A percentile compares a stretch with the other conserved stretches of the same genome.
These are phyloP conservation scores for Torymus auratus DNA, from an alignment of 2,888 invertebrate genomes.

Conservation along the genomic window DNA sequence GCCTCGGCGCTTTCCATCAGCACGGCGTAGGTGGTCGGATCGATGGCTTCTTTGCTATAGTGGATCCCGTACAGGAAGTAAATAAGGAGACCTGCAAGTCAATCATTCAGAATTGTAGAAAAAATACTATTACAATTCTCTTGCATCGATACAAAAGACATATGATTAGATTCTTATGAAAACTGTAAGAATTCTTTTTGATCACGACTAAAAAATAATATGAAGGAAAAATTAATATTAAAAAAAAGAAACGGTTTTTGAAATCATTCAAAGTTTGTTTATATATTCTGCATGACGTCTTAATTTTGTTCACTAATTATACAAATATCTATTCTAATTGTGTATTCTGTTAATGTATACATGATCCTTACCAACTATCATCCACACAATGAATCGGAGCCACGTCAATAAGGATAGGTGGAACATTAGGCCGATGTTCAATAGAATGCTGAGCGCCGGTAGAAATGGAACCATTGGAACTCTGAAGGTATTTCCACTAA, in stretches of 20 bases:
- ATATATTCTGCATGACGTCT: no score
- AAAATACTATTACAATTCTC: no score
- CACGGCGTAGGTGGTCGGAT: conserved; percentile 81
- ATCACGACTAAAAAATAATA: no score
- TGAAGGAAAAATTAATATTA: no score
- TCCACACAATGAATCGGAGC: conserved; percentile 92
- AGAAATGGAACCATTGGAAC: conserved; percentile 89
- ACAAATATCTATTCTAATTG: no score
- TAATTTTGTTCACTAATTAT: no score
- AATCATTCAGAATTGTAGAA: background rate
- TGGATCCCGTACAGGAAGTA: conserved; percentile 92
- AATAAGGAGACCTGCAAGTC: conserved; percentile 73
- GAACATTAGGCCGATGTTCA: conserved; percentile 90
- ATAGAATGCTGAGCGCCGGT: conserved; percentile 87
- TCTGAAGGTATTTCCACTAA: conserved; percentile 81
- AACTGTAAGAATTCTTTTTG: no score
- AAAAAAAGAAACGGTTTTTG: no score
- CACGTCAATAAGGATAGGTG: conserved; percentile 89
- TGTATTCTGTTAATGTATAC: no score
- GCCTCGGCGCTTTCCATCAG: conserved; percentile 83
- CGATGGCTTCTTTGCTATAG: conserved; percentile 87
- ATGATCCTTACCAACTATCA: conserved; percentile 83
- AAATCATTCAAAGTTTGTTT: no score
- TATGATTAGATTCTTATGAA: no score
- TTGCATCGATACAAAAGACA: no score